Conservation (phyloP, 2,888 invertebrate genomes). For the Carabus problematicus region DNA sequence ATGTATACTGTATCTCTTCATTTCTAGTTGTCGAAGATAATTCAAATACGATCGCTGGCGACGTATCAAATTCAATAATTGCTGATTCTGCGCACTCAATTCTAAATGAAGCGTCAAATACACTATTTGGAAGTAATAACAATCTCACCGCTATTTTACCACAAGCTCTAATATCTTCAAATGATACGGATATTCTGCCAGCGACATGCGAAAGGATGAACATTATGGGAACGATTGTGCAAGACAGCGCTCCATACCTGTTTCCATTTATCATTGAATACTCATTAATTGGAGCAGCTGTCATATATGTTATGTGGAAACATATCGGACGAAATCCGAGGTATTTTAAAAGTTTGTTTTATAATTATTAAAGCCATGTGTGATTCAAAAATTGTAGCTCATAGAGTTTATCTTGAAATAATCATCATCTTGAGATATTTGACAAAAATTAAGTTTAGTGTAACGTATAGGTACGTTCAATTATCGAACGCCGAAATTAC, state of each 20-base stretch:
- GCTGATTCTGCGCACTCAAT: constrained; percentile 21
- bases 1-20: constrained; percentile 1
- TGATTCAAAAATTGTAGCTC: background rate
- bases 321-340: constrained; percentile 89
- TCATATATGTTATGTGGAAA: constrained; percentile 96
- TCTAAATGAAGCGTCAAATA: constrained; percentile 24
- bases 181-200: constrained; percentile 62
- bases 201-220: constrained; percentile 81
- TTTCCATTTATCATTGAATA: constrained; percentile 97
- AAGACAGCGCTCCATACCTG: constrained; percentile 92
- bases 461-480: background rate
- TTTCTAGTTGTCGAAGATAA: constrained; percentile 22
- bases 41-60: constrained; percentile 2
- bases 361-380: constrained; percentile 2
- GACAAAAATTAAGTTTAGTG: background rate
- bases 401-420: background rate
- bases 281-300: constrained; percentile 92
- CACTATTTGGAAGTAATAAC: constrained; percentile 22
- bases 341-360: constrained; percentile 59
- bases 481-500: background rate
- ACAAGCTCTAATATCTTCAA: constrained; percentile 62
- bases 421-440: background rate
- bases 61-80: constrained; percentile 17
- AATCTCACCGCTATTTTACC: constrained; percentile 45
- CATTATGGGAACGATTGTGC: constrained; percentile 92